Evolutionary conservation across 2,888 invertebrate genomes (phyloP).

Genomic region (Ochropacha duplaris): DNA sequence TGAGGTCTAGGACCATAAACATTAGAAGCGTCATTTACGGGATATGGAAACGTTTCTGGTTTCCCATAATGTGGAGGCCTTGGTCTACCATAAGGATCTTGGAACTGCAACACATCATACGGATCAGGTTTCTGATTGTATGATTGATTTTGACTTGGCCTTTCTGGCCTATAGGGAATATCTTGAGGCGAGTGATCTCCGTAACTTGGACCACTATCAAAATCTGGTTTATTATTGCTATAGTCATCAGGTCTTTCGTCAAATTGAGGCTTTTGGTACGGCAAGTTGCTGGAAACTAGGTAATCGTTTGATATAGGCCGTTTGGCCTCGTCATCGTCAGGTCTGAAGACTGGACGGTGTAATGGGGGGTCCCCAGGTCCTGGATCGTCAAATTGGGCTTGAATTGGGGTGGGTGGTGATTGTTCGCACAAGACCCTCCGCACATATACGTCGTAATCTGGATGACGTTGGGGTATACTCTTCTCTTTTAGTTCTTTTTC

Average conservation of each 20-base stretch:
- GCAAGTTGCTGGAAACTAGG: slow-evolving; percentile 41
- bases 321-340: slow-evolving; percentile 59
- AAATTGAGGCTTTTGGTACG: slow-evolving; percentile 42
- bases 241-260: slow-evolving; percentile 66
- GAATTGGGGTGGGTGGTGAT: slow-evolving; percentile 63
- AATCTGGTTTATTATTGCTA: slow-evolving; percentile 48
- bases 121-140: slow-evolving; percentile 42
- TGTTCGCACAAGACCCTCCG: slow-evolving; percentile 70
- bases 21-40: slow-evolving; percentile 16
- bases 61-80: slow-evolving; percentile 19
- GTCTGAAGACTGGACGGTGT: slow-evolving; percentile 66
- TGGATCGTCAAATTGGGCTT: slow-evolving; percentile 54
- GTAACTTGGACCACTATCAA: slow-evolving; percentile 60
- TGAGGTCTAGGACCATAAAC: slow-evolving; percentile 46
- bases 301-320: slow-evolving; percentile 56
- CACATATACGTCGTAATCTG: slow-evolving; percentile 72
- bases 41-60: slow-evolving; percentile 13
- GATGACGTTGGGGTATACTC: slow-evolving; percentile 53
- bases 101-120: slow-evolving; percentile 60
- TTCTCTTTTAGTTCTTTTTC: slow-evolving; percentile 66
- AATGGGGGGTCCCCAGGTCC: slow-evolving; percentile 43
- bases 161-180: slow-evolving; percentile 51
- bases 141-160: slow-evolving; percentile 21
- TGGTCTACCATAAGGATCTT: slow-evolving; percentile 45
- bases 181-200: slow-evolving; percentile 63